phyloP scores from a whole-genome alignment of 2,797 vertebrate genomes.

The Channallabes apus region DNA sequence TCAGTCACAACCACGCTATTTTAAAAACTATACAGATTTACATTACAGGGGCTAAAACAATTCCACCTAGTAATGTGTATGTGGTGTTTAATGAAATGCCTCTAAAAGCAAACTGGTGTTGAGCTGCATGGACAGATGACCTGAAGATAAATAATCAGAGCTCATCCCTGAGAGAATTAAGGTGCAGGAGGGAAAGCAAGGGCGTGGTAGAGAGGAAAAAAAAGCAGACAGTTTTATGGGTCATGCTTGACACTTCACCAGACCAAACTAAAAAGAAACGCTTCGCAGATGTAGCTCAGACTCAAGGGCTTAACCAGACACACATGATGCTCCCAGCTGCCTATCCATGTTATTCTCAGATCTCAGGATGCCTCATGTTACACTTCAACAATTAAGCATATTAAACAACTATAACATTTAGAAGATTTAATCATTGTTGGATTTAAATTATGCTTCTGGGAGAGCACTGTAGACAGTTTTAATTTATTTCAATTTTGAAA shows the following conservation, averaged over 20 bases:
- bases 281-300: conserved; percentile 51
- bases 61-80: neutral
- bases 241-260: conserved; percentile 59
- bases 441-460: neutral
- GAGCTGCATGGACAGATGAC: conserved; percentile 42
- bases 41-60: neutral
- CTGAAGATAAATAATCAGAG: conserved; percentile 52
- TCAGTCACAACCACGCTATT: neutral
- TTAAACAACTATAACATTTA: neutral
- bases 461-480: neutral
- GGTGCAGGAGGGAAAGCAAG: conserved; percentile 20
- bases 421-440: neutral
- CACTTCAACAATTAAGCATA: too few species aligned
- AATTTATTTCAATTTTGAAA: neutral
- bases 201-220: conserved; percentile 5
- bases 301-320: conserved; percentile 6
- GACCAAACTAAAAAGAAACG: conserved; percentile 60
- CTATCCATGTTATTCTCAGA: neutral
- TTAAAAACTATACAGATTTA: neutral
- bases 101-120: conserved; percentile 24
- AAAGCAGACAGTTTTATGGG: conserved; percentile 51
- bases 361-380: neutral
- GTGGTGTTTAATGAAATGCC: neutral
- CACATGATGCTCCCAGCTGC: conserved; percentile 23
- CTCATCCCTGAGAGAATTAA: conserved; percentile 29